Evolutionary conservation across 2,113 vertebrate genomes (phyloP).

Genomic region (Apteryx owenii): DNA sequence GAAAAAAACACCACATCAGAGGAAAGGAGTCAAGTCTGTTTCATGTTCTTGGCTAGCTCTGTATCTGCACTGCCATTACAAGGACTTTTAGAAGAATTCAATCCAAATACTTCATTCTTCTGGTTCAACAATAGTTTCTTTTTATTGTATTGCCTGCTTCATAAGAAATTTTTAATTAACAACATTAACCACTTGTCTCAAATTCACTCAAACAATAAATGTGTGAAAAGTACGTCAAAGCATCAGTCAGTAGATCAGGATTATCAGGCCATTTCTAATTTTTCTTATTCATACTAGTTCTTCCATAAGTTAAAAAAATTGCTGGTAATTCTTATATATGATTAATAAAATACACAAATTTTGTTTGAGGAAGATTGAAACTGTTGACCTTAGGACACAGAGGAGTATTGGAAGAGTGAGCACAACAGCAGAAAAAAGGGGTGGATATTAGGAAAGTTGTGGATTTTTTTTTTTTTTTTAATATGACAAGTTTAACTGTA

Average conservation of each 20-base stretch:
- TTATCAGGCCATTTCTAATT: background rate
- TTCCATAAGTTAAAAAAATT: background rate
- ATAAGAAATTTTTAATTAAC: background rate
- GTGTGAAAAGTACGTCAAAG: background rate
- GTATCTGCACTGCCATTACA: background rate
- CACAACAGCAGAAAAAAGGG: too few relatives aligned
- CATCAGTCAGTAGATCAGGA: background rate
- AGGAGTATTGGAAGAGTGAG: accelerated
- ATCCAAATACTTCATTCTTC: background rate
- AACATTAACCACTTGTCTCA: background rate
- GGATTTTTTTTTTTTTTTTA: background rate
- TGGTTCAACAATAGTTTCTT: background rate
- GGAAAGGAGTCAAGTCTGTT: background rate
- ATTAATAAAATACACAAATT: background rate
- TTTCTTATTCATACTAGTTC: background rate
- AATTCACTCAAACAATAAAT: background rate
- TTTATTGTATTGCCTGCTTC: background rate
- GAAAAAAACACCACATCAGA: background rate
- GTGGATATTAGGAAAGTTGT: background rate
- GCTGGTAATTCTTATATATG: background rate
- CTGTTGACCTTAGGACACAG: background rate
- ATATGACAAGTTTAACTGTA: background rate
- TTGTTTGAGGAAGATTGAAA: background rate
- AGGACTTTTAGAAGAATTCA: background rate
- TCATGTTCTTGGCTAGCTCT: background rate